Conservation (phyloP, 2,888 invertebrate genomes). For the Synergus itoensis region DNA sequence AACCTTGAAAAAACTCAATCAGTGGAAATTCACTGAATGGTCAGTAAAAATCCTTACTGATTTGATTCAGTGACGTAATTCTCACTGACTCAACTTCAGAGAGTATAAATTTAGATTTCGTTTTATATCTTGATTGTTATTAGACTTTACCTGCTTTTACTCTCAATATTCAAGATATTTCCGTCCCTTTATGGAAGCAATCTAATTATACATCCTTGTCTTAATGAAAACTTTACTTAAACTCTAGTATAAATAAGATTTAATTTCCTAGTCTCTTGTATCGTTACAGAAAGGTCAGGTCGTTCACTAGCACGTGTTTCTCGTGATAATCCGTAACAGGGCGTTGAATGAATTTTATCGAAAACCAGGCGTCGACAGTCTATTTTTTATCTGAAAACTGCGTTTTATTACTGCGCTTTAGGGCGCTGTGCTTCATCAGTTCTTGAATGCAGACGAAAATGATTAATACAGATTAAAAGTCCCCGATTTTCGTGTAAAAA, state of each 20-base stretch:
- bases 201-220: background rate
- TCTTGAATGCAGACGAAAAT: background rate
- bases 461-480: background rate
- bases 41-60: too few relatives aligned
- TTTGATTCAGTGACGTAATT: too few relatives aligned
- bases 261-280: background rate
- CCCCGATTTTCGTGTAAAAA: background rate
- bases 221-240: background rate
- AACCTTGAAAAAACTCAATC: too few relatives aligned
- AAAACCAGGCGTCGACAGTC: slow-evolving; percentile 63
- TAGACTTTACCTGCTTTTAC: background rate
- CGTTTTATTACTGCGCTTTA: background rate
- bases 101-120: too few relatives aligned
- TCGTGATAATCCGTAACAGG: slow-evolving; percentile 61
- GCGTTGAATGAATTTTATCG: slow-evolving; percentile 61
- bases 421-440: background rate
- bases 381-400: slow-evolving; percentile 56
- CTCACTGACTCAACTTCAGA: too few relatives aligned
- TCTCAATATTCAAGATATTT: background rate
- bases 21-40: too few relatives aligned
- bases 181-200: background rate
- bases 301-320: slow-evolving; percentile 30
- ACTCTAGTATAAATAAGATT: background rate
- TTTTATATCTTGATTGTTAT: background rate
- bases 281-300: background rate